A percentile compares a stretch with the other conserved stretches of the same genome.
These are phyloP conservation scores for Pinctada fucata DNA, from an alignment of 2,888 invertebrate species.

Conservation along the genomic window DNA sequence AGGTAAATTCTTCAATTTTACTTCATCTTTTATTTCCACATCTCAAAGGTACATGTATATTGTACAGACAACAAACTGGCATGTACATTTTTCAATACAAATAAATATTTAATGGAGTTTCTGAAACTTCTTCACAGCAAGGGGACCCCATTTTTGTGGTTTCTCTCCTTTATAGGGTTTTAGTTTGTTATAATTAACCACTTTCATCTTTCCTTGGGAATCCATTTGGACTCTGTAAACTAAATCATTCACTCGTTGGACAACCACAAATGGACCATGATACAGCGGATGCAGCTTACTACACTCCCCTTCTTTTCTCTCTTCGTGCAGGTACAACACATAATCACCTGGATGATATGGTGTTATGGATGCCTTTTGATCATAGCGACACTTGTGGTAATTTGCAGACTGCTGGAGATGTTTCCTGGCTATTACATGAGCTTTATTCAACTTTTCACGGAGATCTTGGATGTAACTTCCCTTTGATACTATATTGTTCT, in stretches of 20 bases:
- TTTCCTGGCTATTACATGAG: slow-evolving; percentile 25
- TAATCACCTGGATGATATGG: neutral
- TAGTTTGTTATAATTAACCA: slow-evolving; percentile 36
- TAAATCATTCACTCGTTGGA: neutral
- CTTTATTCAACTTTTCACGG: slow-evolving; percentile 26
- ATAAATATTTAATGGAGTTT: no score
- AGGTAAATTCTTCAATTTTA: no score
- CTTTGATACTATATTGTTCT: neutral
- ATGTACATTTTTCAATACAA: no score
- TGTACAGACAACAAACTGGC: no score
- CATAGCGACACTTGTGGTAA: slow-evolving; percentile 17
- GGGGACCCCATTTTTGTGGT: no score
- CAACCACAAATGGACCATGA: slow-evolving; percentile 7
- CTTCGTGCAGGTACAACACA: slow-evolving; percentile 8
- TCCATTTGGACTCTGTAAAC: slow-evolving; percentile 13
- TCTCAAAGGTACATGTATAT: no score
- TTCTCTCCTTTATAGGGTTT: slow-evolving; percentile 15
- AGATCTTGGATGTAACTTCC: slow-evolving; percentile 31
- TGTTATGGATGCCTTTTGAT: neutral
- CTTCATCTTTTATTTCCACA: no score
- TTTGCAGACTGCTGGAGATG: slow-evolving; percentile 11
- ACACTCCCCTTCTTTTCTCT: neutral
- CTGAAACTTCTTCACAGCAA: no score
- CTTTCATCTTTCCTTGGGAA: slow-evolving; percentile 1
- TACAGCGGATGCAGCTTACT: slow-evolving; percentile 7